Conservation (phyloP, 2,113 vertebrate species). For the Callipepla californica region DNA sequence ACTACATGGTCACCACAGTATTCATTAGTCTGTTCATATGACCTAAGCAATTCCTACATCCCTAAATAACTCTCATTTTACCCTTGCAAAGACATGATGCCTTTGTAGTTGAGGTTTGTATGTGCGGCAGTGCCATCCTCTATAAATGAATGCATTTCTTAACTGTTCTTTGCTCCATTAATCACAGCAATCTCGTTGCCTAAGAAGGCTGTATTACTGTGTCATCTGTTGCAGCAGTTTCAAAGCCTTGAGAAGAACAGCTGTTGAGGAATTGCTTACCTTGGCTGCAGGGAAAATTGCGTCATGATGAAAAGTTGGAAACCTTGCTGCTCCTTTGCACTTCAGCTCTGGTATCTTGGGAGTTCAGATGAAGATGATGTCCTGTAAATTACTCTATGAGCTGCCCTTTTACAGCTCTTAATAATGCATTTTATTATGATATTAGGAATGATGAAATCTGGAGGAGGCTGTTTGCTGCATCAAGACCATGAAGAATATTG, state of each 20-base stretch:
- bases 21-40: background rate
- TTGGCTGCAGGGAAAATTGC: accelerated
- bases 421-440: background rate
- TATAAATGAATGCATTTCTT: background rate
- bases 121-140: background rate
- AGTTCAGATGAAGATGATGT: background rate
- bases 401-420: background rate
- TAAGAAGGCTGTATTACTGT: background rate
- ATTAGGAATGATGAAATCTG: conserved; percentile 12
- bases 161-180: background rate
- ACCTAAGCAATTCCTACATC: background rate
- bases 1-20: background rate
- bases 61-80: background rate
- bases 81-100: background rate
- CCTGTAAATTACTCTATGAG: background rate
- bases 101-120: background rate
- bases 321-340: background rate
- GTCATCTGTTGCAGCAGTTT: background rate
- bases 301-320: background rate
- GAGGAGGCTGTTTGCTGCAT: background rate
- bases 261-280: background rate
- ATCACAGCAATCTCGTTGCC: background rate
- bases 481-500: background rate
- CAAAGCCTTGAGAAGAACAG: background rate
- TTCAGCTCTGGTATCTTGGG: background rate